A percentile compares a stretch with the other conserved stretches of the same genome.
Evolutionary conservation across 2,888 invertebrate species (phyloP).

Genomic region (Drosophila meridionalis): DNA sequence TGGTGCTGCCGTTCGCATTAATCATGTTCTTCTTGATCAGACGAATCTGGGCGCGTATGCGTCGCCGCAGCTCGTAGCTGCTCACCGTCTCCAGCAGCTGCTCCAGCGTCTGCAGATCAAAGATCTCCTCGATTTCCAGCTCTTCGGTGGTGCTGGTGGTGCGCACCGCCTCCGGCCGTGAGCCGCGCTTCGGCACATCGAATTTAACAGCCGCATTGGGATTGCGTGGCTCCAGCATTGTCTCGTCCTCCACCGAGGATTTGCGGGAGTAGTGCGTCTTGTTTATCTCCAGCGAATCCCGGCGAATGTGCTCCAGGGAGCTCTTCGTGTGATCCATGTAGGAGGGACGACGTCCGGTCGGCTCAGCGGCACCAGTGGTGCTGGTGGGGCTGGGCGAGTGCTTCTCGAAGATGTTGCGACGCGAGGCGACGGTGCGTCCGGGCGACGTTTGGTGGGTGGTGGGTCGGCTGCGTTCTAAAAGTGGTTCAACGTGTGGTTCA

Average conservation of each 20-base stretch:
- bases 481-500: constrained; percentile 71
- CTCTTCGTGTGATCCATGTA: constrained; percentile 85
- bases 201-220: constrained; percentile 88
- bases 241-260: constrained; percentile 81
- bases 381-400: constrained; percentile 40
- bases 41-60: constrained; percentile 91
- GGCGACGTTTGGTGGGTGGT: constrained; percentile 32
- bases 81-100: constrained; percentile 91
- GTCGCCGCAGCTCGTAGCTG: constrained; percentile 91
- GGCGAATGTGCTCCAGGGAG: constrained; percentile 84
- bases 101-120: constrained; percentile 89
- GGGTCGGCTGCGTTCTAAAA: constrained; percentile 68
- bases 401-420: constrained; percentile 83
- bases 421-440: constrained; percentile 80
- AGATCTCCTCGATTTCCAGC: constrained; percentile 89
- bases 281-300: constrained; percentile 83
- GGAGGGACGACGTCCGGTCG: constrained; percentile 79
- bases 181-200: constrained; percentile 87
- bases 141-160: constrained; percentile 84
- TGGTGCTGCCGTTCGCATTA: constrained; percentile 81
- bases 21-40: constrained; percentile 89
- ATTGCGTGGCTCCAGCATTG: constrained; percentile 81
- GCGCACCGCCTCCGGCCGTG: constrained; percentile 85
- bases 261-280: constrained; percentile 81
- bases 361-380: constrained; percentile 14